Conservation (phyloP, 2,797 vertebrate genomes). For the Cyclura pinguis region DNA sequence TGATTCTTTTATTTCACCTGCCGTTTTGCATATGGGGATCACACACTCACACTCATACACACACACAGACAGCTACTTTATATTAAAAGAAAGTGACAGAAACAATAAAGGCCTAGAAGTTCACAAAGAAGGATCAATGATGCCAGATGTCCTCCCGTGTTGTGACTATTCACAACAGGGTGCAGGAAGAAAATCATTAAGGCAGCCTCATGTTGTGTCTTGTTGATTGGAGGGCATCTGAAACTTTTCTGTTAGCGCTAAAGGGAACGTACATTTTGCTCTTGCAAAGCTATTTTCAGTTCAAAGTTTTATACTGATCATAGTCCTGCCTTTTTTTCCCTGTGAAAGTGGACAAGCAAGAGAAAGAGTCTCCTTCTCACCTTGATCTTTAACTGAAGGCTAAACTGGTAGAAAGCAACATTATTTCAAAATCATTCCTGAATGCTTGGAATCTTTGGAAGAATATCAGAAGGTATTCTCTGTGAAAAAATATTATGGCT, state of each 20-base stretch:
- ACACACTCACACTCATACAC: slow-evolving; percentile 17
- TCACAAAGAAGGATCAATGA: slow-evolving; percentile 53
- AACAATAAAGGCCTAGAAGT: slow-evolving; percentile 52
- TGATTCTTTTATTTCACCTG: slow-evolving; percentile 23
- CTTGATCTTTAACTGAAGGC: neutral
- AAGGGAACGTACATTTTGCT: neutral
- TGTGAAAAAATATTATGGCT: neutral
- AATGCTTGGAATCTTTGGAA: neutral
- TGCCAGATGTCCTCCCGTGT: slow-evolving; percentile 56
- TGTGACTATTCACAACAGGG: slow-evolving; percentile 45
- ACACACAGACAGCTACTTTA: neutral
- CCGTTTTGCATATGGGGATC: slow-evolving; percentile 44
- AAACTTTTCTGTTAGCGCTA: slow-evolving; percentile 48
- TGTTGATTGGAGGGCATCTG: slow-evolving; percentile 58
- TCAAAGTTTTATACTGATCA: neutral
- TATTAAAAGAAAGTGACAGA: slow-evolving; percentile 55
- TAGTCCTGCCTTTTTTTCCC: neutral
- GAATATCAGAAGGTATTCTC: neutral
- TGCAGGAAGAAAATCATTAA: slow-evolving; percentile 53
- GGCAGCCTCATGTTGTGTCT: slow-evolving; percentile 45
- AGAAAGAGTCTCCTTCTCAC: neutral
- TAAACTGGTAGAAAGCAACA: neutral
- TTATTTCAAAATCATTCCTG: neutral
- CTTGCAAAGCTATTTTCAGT: neutral
- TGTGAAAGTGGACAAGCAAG: neutral